These are phyloP conservation scores for Ispidina picta DNA, from an alignment of 2,797 vertebrate species.

Conservation along the genomic window DNA sequence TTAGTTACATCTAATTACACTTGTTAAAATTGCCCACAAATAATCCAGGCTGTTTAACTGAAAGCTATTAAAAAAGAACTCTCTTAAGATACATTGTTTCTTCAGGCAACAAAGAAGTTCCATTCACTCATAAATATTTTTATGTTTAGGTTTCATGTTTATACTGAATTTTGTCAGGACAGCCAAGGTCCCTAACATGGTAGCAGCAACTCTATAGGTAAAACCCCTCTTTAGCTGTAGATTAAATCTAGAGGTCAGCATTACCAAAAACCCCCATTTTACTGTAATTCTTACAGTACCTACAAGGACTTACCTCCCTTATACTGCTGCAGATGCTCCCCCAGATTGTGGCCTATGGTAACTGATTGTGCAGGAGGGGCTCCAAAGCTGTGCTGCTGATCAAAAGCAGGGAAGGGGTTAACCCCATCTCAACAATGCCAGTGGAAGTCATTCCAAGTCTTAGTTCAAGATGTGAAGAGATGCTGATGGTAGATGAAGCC, in stretches of 20 bases:
- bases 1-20: not conserved
- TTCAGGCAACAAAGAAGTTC: not conserved
- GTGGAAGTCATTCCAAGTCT: not conserved
- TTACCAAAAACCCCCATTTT: not conserved
- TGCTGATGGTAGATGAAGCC: not conserved
- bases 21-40: slow-evolving; percentile 9
- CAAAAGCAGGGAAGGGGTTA: not conserved
- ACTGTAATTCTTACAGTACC: not conserved
- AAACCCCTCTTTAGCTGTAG: not conserved
- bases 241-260: not conserved
- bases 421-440: not conserved
- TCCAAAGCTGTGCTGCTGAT: not conserved
- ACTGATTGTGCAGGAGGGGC: not conserved
- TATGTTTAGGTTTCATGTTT: not conserved
- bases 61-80: not conserved
- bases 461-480: not conserved
- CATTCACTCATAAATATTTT: not conserved
- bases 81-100: not conserved
- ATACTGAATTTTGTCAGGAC: not conserved
- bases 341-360: not conserved
- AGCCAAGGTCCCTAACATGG: not conserved
- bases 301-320: not conserved
- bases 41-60: not conserved
- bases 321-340: not conserved
- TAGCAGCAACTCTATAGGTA: not conserved